Evolutionary conservation across 1,140 invertebrate genomes (phyloP).

Genomic region (Magallana ariakensis): DNA sequence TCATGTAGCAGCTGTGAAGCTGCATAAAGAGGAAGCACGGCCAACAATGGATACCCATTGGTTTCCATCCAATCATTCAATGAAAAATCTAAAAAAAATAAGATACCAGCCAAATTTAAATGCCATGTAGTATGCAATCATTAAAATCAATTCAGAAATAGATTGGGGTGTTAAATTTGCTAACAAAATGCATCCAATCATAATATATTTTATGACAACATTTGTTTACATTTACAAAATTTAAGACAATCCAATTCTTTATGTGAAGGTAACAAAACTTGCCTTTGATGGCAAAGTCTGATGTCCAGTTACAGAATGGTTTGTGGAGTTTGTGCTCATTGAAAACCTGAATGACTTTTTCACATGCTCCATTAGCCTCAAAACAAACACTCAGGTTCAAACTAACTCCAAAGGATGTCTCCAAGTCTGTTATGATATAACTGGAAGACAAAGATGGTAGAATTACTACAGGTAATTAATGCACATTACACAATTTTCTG

Average conservation of each 20-base stretch:
- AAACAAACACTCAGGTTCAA: conserved; percentile 43
- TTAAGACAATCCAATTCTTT: too few relatives aligned
- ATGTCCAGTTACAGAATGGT: conserved; percentile 41
- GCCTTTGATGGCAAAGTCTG: conserved; percentile 42
- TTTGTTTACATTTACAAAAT: too few relatives aligned
- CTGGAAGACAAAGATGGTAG: conserved; percentile 1
- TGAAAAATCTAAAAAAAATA: conserved; percentile 49
- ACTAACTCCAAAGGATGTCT: conserved; percentile 33
- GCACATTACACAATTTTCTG: too few relatives aligned
- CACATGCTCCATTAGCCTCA: conserved; percentile 39
- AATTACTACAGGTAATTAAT: neutral
- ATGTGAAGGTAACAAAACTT: neutral
- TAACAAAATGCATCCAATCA: too few relatives aligned
- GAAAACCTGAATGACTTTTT: conserved; percentile 18
- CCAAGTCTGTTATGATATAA: conserved; percentile 40
- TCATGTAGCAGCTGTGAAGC: conserved; percentile 52
- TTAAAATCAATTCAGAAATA: too few relatives aligned
- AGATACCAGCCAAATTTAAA: neutral
- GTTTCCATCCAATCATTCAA: conserved; percentile 41
- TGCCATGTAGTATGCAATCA: too few relatives aligned
- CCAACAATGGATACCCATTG: neutral
- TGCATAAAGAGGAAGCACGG: conserved; percentile 30
- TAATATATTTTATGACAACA: too few relatives aligned
- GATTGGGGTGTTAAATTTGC: too few relatives aligned
- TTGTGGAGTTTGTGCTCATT: conserved; percentile 41